Evolutionary conservation across 1,140 invertebrate species (phyloP), one percentile per base, ranked within the genome.

Genomic region (Diachasma alloeum): DNA sequence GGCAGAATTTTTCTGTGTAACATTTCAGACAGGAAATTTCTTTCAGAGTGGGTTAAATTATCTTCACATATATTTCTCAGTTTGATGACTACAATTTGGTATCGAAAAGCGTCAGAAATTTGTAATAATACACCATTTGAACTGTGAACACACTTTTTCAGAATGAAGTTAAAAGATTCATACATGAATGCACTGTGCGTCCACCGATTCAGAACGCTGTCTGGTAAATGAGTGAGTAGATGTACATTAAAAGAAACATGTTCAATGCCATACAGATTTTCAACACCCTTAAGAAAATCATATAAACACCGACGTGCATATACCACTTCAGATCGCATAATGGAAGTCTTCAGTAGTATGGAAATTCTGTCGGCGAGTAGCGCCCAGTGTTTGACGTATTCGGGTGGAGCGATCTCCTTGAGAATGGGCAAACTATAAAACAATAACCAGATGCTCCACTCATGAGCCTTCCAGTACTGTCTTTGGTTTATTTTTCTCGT

Each of bases 391-490:
- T 81, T 24, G 11, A 83, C 76, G 77, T 78, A 83, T 79, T 77
- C 79, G 17, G 4, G 13, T 13, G 75, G 71, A 31, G 81, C 39
- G 22, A 78, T 19, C 72, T 31, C 56, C 76, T 79, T 79, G 11
- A 83, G 69, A 17, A 76, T 77, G 11, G 77, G 68, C 4, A 82
- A 39, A 48, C 80, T 80, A 74, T 83, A 80, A 75, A 66, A n/a
- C n/a, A n/a, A n/a, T n/a, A n/a, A n/a, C n/a, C n/a, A n/a, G n/a
- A n/a, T n/a, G n/a, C n/a, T n/a, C 76, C 78, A 84, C 72, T 85
- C 83, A 67, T 85, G 80, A 26, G 83, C 83, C 78, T 85, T 85
- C 82, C 78, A 85, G 78, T 78, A 66, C 9, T 22, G 68, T 26
- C 80, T 39, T 26, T 81, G 78, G 11, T 31, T 46, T 48, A 83